Evolutionary conservation across 2,113 vertebrate species (phyloP), one percentile per base, ranked within the genome.

Genomic region (Centropus unirufus): DNA sequence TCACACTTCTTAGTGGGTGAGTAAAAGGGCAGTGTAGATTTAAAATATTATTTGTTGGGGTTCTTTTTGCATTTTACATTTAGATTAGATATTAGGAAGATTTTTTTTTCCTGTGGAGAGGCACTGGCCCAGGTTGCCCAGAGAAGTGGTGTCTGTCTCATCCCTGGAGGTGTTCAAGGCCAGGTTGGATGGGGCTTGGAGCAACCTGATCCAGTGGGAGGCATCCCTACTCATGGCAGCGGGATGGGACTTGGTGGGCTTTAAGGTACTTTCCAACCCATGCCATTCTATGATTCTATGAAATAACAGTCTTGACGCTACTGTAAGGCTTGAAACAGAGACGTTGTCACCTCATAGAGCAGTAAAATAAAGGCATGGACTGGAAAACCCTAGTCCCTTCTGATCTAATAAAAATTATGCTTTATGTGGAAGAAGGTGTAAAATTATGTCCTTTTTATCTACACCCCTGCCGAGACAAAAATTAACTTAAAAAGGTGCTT

Each of bases 391-490:
- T 66, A 8, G 16, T 76, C 46, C 49, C 29, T 79, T 83, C 70
- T 80, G 83, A 73, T 51, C 59, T 87, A 76, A 93, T 70, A 64
- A 94, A 95, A 93, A 52, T n/a, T 34, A 64, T 54, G 27, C 39
- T 90, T 70, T 92, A 73, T 86, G 64, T 92, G 51, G 54, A 86
- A 80, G 72, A 76, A 90, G 83, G 69, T 61, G 26, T 86, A 92
- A 87, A 92, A 91, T 77, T 51, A 42, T 24, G 87, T 96, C 64
- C 73, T 94, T 74, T 95, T 95, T 91, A 87, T 95, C 76, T 75
- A 74, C 75, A 83, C 47, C 32, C 82, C 90, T 86, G 70, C 78
- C 89, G 86, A 92, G 86, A 79, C 39, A 64, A 89, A 87, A 96
- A 91, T 93, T 83, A 95, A 70, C 40, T 61, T 94, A 72, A 85